Conservation (phyloP, 2,888 invertebrate species). For the Drosophila kambysellisi region DNA sequence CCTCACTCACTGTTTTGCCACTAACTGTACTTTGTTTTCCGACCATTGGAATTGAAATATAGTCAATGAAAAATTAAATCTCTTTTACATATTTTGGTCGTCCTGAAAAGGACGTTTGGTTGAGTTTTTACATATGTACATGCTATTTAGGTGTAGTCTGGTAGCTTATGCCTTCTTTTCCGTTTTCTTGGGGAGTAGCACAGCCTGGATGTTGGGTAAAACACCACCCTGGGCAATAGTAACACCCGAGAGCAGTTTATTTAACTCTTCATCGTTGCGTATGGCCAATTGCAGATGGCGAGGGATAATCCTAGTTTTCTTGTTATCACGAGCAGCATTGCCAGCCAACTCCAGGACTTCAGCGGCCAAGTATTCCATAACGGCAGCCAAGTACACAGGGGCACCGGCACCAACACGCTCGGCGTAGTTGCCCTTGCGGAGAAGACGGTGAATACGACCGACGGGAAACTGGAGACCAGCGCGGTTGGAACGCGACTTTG, state of each 20-base stretch:
- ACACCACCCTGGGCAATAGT: slow-evolving; percentile 91
- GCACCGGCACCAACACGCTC: slow-evolving; percentile 87
- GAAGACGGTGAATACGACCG: slow-evolving; percentile 87
- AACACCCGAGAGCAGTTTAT: slow-evolving; percentile 87
- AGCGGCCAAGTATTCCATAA: slow-evolving; percentile 89
- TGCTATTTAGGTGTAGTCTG: background rate
- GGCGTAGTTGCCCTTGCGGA: slow-evolving; percentile 87
- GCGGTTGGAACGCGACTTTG: slow-evolving; percentile 86
- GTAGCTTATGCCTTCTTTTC: slow-evolving; percentile 14
- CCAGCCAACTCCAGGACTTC: slow-evolving; percentile 89
- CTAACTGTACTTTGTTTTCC: too few species aligned
- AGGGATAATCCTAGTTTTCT: slow-evolving; percentile 91
- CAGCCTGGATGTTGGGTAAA: slow-evolving; percentile 91
- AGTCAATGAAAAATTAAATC: background rate
- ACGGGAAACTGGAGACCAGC: slow-evolving; percentile 88
- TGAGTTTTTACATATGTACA: slow-evolving; percentile 6
- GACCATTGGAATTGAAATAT: background rate
- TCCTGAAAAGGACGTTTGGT: slow-evolving; percentile 11
- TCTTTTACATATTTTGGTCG: slow-evolving; percentile 10
- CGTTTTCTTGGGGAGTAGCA: slow-evolving; percentile 88
- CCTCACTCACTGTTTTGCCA: too few species aligned
- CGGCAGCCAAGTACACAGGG: slow-evolving; percentile 86
- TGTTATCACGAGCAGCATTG: slow-evolving; percentile 89
- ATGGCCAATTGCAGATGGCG: slow-evolving; percentile 93
- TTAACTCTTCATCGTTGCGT: slow-evolving; percentile 93